phyloP scores from a whole-genome alignment of 2,113 vertebrate species.

The Chaetodon trifascialis region DNA sequence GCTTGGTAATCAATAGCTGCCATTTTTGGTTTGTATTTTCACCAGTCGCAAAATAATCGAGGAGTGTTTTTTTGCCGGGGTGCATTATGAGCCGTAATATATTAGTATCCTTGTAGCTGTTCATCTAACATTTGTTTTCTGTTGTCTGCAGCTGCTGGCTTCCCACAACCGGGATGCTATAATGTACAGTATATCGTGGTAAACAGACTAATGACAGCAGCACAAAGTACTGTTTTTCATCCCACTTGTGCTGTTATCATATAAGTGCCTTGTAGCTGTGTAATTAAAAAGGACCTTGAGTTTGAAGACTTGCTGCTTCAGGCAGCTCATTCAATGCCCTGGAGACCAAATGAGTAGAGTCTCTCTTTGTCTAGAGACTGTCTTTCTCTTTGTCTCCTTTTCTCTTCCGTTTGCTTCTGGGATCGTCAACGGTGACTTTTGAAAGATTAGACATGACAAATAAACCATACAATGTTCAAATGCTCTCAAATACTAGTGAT shows the following conservation, averaged over 20 bases:
- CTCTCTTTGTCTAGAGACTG: not conserved
- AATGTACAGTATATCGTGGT: not conserved
- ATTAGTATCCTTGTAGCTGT: not conserved
- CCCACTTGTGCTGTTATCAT: not conserved
- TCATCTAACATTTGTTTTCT: not conserved
- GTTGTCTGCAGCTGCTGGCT: conserved; percentile 4
- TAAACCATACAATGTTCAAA: not conserved
- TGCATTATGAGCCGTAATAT: not conserved
- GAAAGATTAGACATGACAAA: not conserved
- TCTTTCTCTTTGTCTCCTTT: not conserved
- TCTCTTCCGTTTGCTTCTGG: not conserved
- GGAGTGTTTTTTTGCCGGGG: not conserved
- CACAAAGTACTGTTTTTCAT: not conserved
- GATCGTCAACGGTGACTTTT: not conserved
- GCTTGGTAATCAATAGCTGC: not conserved
- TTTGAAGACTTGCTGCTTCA: not conserved
- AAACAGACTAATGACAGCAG: not conserved
- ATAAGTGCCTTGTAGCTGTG: not conserved
- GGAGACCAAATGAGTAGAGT: not conserved
- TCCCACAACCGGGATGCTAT: not conserved
- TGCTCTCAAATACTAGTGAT: not conserved
- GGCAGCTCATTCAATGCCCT: not conserved
- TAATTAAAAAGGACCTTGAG: not conserved
- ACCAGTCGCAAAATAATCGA: not conserved
- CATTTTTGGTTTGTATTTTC: not conserved